These are phyloP conservation scores for Scleropages formosus DNA, from an alignment of 2,797 vertebrate genomes.

Conservation along the genomic window DNA sequence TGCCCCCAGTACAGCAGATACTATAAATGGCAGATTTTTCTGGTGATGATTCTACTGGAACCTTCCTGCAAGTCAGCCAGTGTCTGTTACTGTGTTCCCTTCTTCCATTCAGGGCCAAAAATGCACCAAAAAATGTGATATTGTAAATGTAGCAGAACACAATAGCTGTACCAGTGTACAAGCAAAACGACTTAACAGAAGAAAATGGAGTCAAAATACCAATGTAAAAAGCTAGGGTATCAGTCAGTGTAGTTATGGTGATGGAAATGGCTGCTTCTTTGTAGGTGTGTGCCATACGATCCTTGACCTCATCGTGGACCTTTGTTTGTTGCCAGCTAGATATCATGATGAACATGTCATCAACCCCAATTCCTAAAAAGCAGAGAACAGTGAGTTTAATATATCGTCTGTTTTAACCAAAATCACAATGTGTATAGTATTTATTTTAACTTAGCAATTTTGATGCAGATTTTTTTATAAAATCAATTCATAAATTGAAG, in stretches of 20 bases:
- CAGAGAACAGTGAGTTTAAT: slow-evolving; percentile 38
- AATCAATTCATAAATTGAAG: too few species aligned
- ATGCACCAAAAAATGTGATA: slow-evolving; percentile 51
- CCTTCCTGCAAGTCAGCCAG: slow-evolving; percentile 62
- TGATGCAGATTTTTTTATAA: too few species aligned
- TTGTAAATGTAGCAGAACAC: slow-evolving; percentile 58
- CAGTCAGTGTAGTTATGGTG: slow-evolving; percentile 73
- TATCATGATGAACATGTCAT: slow-evolving; percentile 78
- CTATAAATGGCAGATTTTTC: slow-evolving; percentile 46
- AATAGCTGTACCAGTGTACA: slow-evolving; percentile 72
- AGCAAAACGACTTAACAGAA: slow-evolving; percentile 70
- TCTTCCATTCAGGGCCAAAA: slow-evolving; percentile 70
- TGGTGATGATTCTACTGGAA: slow-evolving; percentile 46
- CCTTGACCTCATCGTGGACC: slow-evolving; percentile 38
- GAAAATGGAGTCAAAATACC: slow-evolving; percentile 70
- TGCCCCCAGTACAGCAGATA: slow-evolving; percentile 51
- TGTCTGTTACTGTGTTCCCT: slow-evolving; percentile 65
- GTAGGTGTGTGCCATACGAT: slow-evolving; percentile 63
- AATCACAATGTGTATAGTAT: too few species aligned
- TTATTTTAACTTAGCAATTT: too few species aligned
- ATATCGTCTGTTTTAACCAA: slow-evolving; percentile 44
- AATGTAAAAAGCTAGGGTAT: slow-evolving; percentile 74
- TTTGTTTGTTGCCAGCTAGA: slow-evolving; percentile 73
- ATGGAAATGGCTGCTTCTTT: slow-evolving; percentile 71
- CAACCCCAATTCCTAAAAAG: slow-evolving; percentile 67